A percentile compares a stretch with the other conserved stretches of the same genome.
phyloP scores from a whole-genome alignment of 2,797 vertebrate genomes.

The Hephaestus fuliginosus region DNA sequence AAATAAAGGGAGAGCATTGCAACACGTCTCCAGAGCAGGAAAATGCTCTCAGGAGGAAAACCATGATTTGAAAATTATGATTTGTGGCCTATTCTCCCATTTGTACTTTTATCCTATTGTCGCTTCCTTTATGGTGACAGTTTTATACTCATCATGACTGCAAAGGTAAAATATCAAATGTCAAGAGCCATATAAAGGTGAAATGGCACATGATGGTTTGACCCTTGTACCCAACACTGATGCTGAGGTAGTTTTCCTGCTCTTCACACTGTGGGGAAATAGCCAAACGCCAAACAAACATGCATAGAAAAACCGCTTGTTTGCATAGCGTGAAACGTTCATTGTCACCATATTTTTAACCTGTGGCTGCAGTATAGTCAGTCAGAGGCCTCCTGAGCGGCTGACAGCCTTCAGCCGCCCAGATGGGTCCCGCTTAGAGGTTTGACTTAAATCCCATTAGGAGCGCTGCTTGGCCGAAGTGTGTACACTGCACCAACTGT shows the following conservation, averaged over 20 bases:
- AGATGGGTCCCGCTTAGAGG: not conserved
- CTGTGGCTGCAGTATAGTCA: not conserved
- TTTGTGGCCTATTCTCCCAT: not conserved
- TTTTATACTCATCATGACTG: not conserved
- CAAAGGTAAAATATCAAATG: not conserved
- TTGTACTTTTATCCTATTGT: not conserved
- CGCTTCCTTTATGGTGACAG: not conserved
- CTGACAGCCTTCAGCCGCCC: not conserved
- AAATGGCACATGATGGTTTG: conserved; percentile 55
- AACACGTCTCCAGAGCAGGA: conserved; percentile 29
- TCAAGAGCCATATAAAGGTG: conserved; percentile 16
- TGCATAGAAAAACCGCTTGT: not conserved
- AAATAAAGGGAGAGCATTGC: conserved; percentile 35
- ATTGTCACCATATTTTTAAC: not conserved
- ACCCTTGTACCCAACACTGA: conserved; percentile 60
- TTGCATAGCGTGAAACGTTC: not conserved
- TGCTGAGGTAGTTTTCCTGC: conserved; percentile 27
- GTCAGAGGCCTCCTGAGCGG: not conserved
- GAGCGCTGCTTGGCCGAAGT: not conserved
- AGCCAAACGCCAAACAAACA: not conserved
- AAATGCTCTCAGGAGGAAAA: not conserved
- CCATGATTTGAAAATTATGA: too few relatives aligned
- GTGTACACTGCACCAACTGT: not conserved
- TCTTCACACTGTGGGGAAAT: not conserved
- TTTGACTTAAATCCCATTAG: conserved; percentile 15